phyloP scores from a whole-genome alignment of 2,797 vertebrate species.

The Neopelma chrysocephalum region DNA sequence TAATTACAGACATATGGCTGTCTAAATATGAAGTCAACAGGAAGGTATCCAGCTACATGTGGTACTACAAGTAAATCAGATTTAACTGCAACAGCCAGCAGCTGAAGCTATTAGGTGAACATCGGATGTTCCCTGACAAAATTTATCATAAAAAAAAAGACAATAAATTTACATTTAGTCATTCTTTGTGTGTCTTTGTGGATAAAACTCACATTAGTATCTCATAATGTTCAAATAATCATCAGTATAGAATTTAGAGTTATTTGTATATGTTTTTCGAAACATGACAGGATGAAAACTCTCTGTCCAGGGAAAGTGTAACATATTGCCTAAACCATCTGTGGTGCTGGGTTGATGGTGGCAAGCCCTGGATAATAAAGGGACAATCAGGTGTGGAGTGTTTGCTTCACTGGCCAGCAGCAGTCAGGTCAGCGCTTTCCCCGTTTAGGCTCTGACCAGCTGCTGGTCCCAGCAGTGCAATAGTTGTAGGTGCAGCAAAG shows the following conservation, averaged over 20 bases:
- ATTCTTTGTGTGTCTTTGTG: neutral
- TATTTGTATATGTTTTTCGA: neutral
- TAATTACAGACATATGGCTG: constrained; percentile 44
- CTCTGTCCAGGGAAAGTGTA: neutral
- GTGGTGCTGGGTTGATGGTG: neutral
- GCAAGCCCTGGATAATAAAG: fast-evolving
- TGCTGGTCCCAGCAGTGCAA: neutral
- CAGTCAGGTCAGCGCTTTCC: neutral
- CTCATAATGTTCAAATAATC: neutral
- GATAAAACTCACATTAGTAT: neutral
- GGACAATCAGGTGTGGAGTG: fast-evolving
- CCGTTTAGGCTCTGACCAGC: neutral
- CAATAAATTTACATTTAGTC: neutral
- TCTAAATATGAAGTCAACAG: constrained; percentile 45
- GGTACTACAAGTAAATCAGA: constrained; percentile 24
- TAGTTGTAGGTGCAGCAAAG: neutral
- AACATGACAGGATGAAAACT: neutral
- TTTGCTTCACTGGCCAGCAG: neutral
- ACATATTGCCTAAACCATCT: neutral
- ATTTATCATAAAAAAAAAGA: neutral
- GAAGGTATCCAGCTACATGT: constrained; percentile 39
- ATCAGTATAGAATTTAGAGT: neutral
- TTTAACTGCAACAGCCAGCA: constrained; percentile 4
- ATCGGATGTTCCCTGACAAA: neutral
- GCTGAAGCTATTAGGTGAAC: neutral